Conservation (phyloP, 37 sponge, comb jelly and placozoan genomes). For the Spongilla lacustris region DNA sequence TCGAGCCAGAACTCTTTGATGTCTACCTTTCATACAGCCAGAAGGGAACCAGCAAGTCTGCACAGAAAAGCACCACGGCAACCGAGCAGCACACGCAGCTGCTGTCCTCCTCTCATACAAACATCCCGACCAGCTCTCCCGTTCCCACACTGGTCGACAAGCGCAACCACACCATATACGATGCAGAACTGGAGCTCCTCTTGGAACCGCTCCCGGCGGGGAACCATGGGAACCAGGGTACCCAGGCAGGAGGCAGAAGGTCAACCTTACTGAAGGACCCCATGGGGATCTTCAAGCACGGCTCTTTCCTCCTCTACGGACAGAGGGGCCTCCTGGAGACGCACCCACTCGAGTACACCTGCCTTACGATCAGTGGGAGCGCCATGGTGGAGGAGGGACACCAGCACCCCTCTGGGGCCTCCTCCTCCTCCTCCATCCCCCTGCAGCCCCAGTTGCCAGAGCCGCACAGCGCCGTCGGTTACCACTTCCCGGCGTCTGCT, state of each 20-base stretch:
- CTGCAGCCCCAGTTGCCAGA: conserved; percentile 2
- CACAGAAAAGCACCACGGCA: not conserved
- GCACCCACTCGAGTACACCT: conserved; percentile 51
- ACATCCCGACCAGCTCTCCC: not conserved
- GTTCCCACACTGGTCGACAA: not conserved
- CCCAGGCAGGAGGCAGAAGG: not conserved
- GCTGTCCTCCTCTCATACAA: not conserved
- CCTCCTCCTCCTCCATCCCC: not conserved
- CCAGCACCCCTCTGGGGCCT: conserved; percentile 4
- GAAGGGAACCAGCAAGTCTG: conserved; percentile 13
- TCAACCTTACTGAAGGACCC: conserved; percentile 4
- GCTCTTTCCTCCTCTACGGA: conserved; percentile 61
- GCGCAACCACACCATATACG: conserved; percentile 52
- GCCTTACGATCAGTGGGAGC: conserved; percentile 31
- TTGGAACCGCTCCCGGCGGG: conserved; percentile 16
- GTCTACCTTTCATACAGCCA: conserved; percentile 65
- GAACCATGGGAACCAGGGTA: not conserved
- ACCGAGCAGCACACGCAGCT: not conserved
- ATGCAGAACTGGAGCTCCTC: conserved; percentile 60
- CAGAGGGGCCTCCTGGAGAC: conserved; percentile 72
- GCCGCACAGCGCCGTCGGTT: too few species aligned
- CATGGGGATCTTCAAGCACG: conserved; percentile 45
- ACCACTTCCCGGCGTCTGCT: too few species aligned
- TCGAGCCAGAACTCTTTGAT: conserved; percentile 62
- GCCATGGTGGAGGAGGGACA: conserved; percentile 31